Base-by-base conservation (phyloP, 2,113 vertebrate genomes). In the Vicugna pacos region DNA sequence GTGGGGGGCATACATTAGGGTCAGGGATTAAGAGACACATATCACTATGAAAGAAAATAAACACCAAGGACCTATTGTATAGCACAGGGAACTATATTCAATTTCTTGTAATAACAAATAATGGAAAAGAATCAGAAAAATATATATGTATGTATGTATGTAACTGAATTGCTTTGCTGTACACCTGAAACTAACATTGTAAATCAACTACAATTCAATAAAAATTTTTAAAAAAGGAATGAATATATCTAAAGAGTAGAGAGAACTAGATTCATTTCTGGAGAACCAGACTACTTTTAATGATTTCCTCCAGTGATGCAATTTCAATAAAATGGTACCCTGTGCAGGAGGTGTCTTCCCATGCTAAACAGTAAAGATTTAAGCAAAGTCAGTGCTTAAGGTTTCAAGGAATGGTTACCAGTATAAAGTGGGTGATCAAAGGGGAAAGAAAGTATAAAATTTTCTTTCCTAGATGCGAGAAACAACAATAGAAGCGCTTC, bases 201-300 rank as follows among this genome's bases (percentile, higher is more conserved):
- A 42, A 42, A 42, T 42, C 38, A 42, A 42, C 38, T 42, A 42
- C 38, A 42, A 42, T 42, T 54, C 16, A 54, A 54, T 15, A 54
- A 54, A 54, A 54, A 17, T 14, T 54, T 54, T 13, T 13, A 54
- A 54, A 85, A 67, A 58, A n/a, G 69, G 77, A 96, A 90, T 56
- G 54, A 94, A 73, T 12, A 64, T 79, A 32, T 64, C 42, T 60
- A 48, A 70, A 95, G 20, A 83, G 46, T 30, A 88, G 19, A 70
- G 38, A 73, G 24, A 26, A 60, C 50, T 46, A 77, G 56, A 58
- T 82, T 30, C 56, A 14, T 65, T 80, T 69, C 46, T 80, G 38
- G 22, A 76, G 90, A 93, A 60, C 5, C 24, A 65, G 70, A 92
- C 48, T 80, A 56, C 26, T 30, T 92, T 88, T 92, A 77, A 35